Evolutionary conservation across 2,113 vertebrate genomes (phyloP).

Genomic region (Lethenteron reissneri): DNA sequence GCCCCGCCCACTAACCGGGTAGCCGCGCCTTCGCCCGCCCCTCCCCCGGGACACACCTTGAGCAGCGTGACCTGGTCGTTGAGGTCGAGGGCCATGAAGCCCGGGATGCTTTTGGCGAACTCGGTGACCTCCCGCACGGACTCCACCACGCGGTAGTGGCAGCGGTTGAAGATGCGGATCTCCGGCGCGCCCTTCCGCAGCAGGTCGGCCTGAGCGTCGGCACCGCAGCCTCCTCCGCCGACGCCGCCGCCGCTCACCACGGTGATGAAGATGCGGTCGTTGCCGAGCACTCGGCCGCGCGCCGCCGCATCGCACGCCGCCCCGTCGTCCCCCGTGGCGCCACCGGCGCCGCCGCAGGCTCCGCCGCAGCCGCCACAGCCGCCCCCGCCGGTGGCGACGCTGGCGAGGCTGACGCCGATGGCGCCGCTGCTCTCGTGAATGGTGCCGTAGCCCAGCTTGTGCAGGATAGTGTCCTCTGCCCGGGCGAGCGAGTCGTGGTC

Average conservation of each 20-base stretch:
- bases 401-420: too few relatives aligned
- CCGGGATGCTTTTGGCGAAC: slow-evolving; percentile 93
- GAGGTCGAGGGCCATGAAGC: slow-evolving; percentile 66
- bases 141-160: slow-evolving; percentile 88
- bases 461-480: slow-evolving; percentile 17
- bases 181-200: slow-evolving; percentile 58
- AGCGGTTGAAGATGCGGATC: slow-evolving; percentile 90
- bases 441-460: too few relatives aligned
- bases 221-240: slow-evolving; percentile 15
- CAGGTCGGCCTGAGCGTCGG: too few relatives aligned
- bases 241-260: too few relatives aligned
- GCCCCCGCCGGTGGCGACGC: too few relatives aligned
- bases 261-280: too few relatives aligned
- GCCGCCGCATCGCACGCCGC: too few relatives aligned
- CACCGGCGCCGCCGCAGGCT: slow-evolving; percentile 32
- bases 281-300: too few relatives aligned
- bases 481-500: slow-evolving; percentile 84
- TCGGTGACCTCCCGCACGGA: slow-evolving; percentile 82
- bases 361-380: slow-evolving; percentile 41
- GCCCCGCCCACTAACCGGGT: too few relatives aligned
- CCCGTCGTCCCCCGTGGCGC: too few relatives aligned
- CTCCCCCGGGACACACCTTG: not conserved
- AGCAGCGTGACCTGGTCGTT: slow-evolving; percentile 45
- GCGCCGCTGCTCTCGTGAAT: too few relatives aligned
- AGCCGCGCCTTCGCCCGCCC: too few relatives aligned